Evolutionary conservation across 1,140 invertebrate species (phyloP), one percentile per base, ranked within the genome.

Genomic region (Drosophila repleta): DNA sequence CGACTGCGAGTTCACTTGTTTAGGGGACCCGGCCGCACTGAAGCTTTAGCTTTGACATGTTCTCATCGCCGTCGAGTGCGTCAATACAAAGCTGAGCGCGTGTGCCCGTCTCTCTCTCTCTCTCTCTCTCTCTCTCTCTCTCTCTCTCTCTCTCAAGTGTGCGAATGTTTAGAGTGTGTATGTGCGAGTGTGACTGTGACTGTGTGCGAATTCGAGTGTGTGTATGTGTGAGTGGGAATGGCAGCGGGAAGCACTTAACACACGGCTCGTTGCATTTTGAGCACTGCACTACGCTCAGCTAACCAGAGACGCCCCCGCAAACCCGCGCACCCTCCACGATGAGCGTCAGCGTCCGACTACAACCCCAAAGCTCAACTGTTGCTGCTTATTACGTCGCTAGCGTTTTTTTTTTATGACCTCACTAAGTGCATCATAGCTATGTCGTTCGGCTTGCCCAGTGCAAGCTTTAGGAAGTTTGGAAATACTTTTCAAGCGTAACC

Each of bases 21-120:
- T 48, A 41, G 24, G 24, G 53, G 21, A 51, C 51, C 56, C 49
- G 45, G 68, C 13, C 26, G 35, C 37, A 21, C 29, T 29, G 45
- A 15, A 35, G 55, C 52, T 13, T 45, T 64, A 18, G 63, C 43
- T 73, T 55, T 66, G 49, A 61, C 49, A 48, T 39, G 61, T 67
- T 73, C 70, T 67, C 55, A 61, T 53, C 76, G 18, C 55, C 41
- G 81, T 64, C 63, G 64, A 82, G 57, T 79, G 75, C 83, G 79
- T 85, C 82, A 85, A 78, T 65, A 79, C 82, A 82, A 81, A 77
- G 74, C 82, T 71, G 55, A 55, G 69, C 57, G 70, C 48, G 60
- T 72, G 48, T 66, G 45, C 35, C 64, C 45, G 64, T 52, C 61
- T 29, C 29, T 29, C 24, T 52, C 61, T 69, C 66, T 64, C 67